Base-by-base conservation (phyloP, 2,797 vertebrate genomes). In the Moxostoma hubbsi region DNA sequence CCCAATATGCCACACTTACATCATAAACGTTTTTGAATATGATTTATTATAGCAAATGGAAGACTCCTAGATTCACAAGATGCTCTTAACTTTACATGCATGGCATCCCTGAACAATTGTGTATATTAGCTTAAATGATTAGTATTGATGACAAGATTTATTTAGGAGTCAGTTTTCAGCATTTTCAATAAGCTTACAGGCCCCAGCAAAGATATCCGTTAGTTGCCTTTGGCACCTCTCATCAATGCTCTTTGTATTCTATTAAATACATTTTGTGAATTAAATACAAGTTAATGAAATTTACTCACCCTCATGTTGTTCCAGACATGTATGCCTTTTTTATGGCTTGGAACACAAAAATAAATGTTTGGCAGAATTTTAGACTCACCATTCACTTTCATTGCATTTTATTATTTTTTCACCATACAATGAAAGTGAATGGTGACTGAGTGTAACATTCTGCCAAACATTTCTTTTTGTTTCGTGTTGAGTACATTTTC, bases 21-120 rank as follows among this genome's bases (percentile, higher is more conserved):
- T 64, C 69, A 55, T 63, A 5, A 66, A 53, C 18, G 77, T 69
- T 18, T 77, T 77, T 69, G 50, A 36, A 36, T 36, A 36, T 36
- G 36, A 36, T 36, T 11, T 9, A 18, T 46, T 51, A 62, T 54
- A 77, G 50, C 76, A 75, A 57, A 78, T 63, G 75, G 53, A 70
- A 81, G 78, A 74, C 58, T 18, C 62, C 15, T 51, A 58, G 65
- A 75, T 77, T 62, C 59, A 51, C 13, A 63, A 53, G 9, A 76
- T 18, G 24, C 2, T 5, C 36, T 71, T 65, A 57, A 43, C 3
- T 77, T 36, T n/a, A 55, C 57, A n/a, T 43, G 53, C 18, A 54
- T 43, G 16, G 59, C 53, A 46, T 54, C 64, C 69, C 76, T 70
- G 15, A 73, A 77, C 18, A 68, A 8, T 36, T 16, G 36, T 18